Percentiles rank a stretch among this genome's conserved stretches.
phyloP scores from a whole-genome alignment of 2,113 vertebrate genomes.

The Glaucomys volans region DNA sequence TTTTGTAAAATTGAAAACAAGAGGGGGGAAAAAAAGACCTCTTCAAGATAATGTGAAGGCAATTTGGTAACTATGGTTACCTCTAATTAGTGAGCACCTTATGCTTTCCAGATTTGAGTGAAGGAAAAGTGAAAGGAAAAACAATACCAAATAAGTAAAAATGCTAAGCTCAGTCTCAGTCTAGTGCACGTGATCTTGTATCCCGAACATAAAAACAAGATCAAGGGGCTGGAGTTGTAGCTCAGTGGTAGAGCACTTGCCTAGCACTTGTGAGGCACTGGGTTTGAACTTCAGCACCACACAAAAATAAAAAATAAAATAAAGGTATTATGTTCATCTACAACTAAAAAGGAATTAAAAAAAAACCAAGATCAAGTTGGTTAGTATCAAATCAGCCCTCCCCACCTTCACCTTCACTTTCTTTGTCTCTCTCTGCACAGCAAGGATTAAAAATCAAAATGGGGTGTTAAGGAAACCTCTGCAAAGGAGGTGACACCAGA shows the following conservation, averaged over 20 bases:
- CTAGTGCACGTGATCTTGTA: no score
- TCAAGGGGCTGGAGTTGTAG: background rate
- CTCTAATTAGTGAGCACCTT: constrained; percentile 60
- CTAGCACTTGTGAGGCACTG: no score
- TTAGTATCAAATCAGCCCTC: background rate
- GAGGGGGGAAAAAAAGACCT: background rate
- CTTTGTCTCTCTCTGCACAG: background rate
- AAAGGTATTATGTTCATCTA: no score
- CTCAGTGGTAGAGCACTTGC: no score
- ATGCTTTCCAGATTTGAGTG: constrained; percentile 47
- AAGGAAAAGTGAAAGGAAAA: constrained; percentile 8
- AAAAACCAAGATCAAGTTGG: background rate
- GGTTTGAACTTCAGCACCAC: no score
- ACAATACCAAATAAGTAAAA: constrained; percentile 46
- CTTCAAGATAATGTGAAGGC: constrained; percentile 22
- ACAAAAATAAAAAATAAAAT: no score
- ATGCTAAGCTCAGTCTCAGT: background rate
- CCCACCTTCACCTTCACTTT: background rate
- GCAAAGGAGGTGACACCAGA: background rate
- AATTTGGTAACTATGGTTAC: constrained; percentile 73
- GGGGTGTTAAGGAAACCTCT: background rate
- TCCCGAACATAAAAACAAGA: background rate
- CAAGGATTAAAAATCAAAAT: background rate
- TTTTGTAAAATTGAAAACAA: constrained; percentile 45
- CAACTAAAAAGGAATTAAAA: no score